Evolutionary conservation across 1,140 invertebrate genomes (phyloP).

Genomic region (Lethrus apterus): DNA sequence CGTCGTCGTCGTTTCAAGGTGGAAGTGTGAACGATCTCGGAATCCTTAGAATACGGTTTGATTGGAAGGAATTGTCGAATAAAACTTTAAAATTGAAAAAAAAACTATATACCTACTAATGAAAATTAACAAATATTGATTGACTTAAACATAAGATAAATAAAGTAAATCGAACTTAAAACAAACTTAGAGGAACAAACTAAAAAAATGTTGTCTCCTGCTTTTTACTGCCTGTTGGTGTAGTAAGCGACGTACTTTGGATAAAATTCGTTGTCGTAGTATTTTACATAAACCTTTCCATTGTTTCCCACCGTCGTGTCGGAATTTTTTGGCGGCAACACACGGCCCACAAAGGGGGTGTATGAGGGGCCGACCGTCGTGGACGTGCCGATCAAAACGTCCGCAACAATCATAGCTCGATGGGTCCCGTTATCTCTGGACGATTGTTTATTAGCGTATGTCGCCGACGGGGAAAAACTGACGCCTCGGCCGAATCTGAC

Average conservation of each 20-base stretch:
- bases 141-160: too few species aligned
- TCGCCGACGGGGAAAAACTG: conserved; percentile 17
- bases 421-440: conserved; percentile 2
- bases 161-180: too few species aligned
- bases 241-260: conserved; percentile 19
- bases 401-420: conserved; percentile 15
- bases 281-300: conserved; percentile 17
- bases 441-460: conserved; percentile 17
- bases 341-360: not conserved
- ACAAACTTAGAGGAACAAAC: too few species aligned
- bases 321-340: conserved; percentile 5
- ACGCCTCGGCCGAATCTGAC: conserved; percentile 18
- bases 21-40: too few species aligned
- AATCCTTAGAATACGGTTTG: too few species aligned
- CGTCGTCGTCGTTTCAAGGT: too few species aligned
- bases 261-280: conserved; percentile 22
- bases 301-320: conserved; percentile 16
- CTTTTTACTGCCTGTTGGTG: too few species aligned
- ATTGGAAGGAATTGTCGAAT: too few species aligned
- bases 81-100: too few species aligned
- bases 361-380: not conserved
- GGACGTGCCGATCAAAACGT: conserved; percentile 9
- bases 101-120: too few species aligned
- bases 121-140: too few species aligned
- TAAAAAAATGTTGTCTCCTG: too few species aligned